Conservation (phyloP, 2,797 vertebrate genomes). For the Catostomus latipinnis region DNA sequence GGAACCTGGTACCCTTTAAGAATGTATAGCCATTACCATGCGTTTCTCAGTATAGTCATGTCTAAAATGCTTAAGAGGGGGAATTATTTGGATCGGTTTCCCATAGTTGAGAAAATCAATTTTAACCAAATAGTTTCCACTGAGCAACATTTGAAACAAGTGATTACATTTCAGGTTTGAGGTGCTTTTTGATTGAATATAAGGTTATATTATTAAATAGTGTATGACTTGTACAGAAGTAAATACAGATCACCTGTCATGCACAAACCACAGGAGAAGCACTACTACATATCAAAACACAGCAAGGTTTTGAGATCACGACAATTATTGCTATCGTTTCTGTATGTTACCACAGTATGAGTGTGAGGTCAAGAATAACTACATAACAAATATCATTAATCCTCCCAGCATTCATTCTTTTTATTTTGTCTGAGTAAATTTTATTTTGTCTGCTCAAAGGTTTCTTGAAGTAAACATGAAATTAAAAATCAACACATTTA, state of each 20-base stretch:
- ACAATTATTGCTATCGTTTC: conserved; percentile 22
- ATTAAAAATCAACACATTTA: too few relatives aligned
- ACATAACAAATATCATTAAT: conserved; percentile 15
- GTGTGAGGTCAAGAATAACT: conserved; percentile 1
- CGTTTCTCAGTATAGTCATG: conserved; percentile 64
- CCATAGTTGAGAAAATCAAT: conserved; percentile 53
- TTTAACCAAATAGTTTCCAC: conserved; percentile 50
- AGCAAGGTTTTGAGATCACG: conserved; percentile 7
- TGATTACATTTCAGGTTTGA: conserved; percentile 39
- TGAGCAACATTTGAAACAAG: conserved; percentile 50
- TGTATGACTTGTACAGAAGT: conserved; percentile 4
- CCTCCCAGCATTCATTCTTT: background rate
- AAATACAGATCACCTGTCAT: conserved; percentile 35
- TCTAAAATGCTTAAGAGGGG: conserved; percentile 50
- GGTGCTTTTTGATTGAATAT: conserved; percentile 51
- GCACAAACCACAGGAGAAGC: conserved; percentile 19
- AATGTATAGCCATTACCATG: conserved; percentile 65
- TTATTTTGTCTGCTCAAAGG: too few relatives aligned
- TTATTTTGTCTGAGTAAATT: background rate
- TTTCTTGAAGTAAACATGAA: too few relatives aligned
- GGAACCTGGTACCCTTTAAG: conserved; percentile 60
- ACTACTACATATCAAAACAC: conserved; percentile 19
- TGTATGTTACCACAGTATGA: conserved; percentile 16
- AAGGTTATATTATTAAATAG: conserved; percentile 27
- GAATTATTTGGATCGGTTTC: conserved; percentile 47